These are phyloP conservation scores for Tanytarsus gracilentus DNA, from an alignment of 2,888 invertebrate genomes.

Conservation along the genomic window DNA sequence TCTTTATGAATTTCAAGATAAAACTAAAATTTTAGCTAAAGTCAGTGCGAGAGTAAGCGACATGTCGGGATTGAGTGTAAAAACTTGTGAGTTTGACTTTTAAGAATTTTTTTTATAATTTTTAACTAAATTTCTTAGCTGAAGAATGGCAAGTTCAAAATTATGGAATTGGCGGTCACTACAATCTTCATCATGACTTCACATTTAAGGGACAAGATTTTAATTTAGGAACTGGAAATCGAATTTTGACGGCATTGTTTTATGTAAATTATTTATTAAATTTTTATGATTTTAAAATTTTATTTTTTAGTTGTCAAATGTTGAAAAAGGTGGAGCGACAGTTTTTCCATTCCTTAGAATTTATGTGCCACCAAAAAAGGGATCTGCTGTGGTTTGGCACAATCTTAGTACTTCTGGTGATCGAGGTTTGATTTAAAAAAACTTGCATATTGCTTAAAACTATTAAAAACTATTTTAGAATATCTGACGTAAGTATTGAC, in stretches of 20 bases:
- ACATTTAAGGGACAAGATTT: conserved; percentile 29
- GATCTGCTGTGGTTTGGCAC: conserved; percentile 52
- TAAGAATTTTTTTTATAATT: too few species aligned
- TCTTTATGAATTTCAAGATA: not conserved
- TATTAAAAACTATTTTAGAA: too few species aligned
- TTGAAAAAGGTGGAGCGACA: conserved; percentile 52
- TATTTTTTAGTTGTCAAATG: conserved; percentile 47
- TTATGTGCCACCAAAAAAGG: conserved; percentile 44
- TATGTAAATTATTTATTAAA: conserved; percentile 33
- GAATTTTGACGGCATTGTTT: conserved; percentile 32
- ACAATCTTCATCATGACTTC: conserved; percentile 54
- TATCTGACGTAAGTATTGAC: too few species aligned
- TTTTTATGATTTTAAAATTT: too few species aligned
- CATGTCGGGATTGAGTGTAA: conserved; percentile 49
- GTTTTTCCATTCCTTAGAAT: conserved; percentile 47
- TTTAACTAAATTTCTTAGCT: too few species aligned
- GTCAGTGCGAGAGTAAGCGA: too few species aligned
- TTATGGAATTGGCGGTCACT: conserved; percentile 63
- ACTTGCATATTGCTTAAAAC: too few species aligned
- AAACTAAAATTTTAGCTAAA: too few species aligned
- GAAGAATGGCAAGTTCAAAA: conserved; percentile 58
- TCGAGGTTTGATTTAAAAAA: too few species aligned
- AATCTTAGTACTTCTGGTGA: conserved; percentile 48
- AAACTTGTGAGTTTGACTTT: too few species aligned
- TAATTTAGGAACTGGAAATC: conserved; percentile 44